These are phyloP conservation scores for Paradisaea rubra DNA, from an alignment of 2,113 vertebrate genomes.

Conservation along the genomic window DNA sequence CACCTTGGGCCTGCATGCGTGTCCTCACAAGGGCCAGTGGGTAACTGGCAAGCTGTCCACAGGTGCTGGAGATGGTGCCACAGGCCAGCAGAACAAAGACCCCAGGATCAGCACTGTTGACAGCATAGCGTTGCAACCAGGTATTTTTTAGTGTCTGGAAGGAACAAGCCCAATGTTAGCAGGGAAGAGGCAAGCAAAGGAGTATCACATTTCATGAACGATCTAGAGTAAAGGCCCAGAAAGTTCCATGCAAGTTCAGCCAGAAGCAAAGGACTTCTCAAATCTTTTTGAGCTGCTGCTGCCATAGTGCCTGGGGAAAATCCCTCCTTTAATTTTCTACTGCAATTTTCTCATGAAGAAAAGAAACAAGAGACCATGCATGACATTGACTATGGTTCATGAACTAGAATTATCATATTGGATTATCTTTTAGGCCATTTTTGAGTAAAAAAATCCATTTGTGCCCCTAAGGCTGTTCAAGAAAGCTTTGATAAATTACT, in stretches of 20 bases:
- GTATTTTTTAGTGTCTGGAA: conserved; percentile 89
- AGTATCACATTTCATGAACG: background rate
- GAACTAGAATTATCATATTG: background rate
- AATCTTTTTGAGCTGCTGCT: background rate
- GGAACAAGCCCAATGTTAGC: background rate
- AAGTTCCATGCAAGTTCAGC: background rate
- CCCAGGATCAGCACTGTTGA: conserved; percentile 87
- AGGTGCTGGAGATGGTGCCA: conserved; percentile 93
- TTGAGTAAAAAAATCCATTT: background rate
- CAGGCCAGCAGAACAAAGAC: conserved; percentile 94
- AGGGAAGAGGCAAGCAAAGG: background rate
- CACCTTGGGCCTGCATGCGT: conserved; percentile 97
- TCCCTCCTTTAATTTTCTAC: background rate
- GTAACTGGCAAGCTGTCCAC: conserved; percentile 93
- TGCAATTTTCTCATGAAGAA: background rate
- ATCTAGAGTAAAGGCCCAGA: background rate
- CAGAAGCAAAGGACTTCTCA: background rate
- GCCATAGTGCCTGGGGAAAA: background rate
- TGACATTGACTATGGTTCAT: background rate
- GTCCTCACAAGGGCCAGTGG: conserved; percentile 92
- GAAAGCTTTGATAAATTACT: background rate
- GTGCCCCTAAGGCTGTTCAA: background rate
- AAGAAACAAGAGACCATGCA: background rate
- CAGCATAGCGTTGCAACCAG: conserved; percentile 87
- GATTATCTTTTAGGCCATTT: background rate